Percentiles rank a stretch among this genome's conserved stretches.
Evolutionary conservation across 2,113 vertebrate genomes (phyloP).

Genomic region (Arothron firmamentum): DNA sequence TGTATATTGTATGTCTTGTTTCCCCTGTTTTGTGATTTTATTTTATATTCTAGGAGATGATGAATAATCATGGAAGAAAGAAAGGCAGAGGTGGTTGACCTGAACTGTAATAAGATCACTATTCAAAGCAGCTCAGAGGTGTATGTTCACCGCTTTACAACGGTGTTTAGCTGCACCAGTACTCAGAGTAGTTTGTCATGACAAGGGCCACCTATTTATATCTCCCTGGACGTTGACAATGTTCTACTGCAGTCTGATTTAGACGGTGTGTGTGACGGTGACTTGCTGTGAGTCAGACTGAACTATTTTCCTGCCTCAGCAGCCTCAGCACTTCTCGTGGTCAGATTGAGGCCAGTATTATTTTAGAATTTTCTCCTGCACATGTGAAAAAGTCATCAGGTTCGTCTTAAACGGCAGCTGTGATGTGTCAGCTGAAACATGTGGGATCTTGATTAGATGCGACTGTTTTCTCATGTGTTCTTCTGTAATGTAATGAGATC

Average conservation of each 20-base stretch:
- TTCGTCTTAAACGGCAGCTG: neutral
- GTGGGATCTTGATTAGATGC: constrained; percentile 24
- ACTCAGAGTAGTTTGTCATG: constrained; percentile 29
- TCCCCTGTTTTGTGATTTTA: neutral
- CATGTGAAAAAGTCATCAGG: constrained; percentile 1
- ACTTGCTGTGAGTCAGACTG: constrained; percentile 1
- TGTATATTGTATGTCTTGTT: neutral
- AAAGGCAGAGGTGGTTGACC: constrained; percentile 2
- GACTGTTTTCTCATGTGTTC: constrained; percentile 25
- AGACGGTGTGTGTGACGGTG: constrained; percentile 21
- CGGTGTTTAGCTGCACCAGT: constrained; percentile 31
- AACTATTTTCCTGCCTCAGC: constrained; percentile 2
- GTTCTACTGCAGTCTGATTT: constrained; percentile 17
- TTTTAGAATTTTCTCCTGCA: neutral
- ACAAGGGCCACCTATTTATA: constrained; percentile 45
- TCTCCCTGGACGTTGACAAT: constrained; percentile 17
- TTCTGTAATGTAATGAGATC: constrained; percentile 59
- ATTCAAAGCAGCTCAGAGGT: constrained; percentile 35
- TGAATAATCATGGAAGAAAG: neutral
- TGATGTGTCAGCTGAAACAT: neutral
- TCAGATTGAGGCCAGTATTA: neutral
- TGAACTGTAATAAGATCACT: constrained; percentile 49
- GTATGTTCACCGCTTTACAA: constrained; percentile 25
- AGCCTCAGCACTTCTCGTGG: neutral
- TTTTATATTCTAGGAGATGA: neutral